phyloP scores from a whole-genome alignment of 2,797 vertebrate genomes.

The Esox lucius region DNA sequence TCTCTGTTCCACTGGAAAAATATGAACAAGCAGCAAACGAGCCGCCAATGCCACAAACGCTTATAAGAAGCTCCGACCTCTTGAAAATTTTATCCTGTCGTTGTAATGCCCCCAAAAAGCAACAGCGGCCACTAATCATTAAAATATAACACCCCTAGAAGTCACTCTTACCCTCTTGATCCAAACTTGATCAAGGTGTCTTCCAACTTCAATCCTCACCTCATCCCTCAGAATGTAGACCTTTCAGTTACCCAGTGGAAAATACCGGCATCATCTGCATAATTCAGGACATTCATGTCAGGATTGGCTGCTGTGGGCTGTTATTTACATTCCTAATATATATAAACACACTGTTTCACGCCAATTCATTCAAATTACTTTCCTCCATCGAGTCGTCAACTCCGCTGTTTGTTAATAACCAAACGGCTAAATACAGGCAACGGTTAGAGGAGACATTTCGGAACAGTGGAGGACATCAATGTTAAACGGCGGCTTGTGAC shows the following conservation, averaged over 20 bases:
- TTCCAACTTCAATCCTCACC: background rate
- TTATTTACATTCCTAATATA: conserved; percentile 43
- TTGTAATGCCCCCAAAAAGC: background rate
- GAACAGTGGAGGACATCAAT: background rate
- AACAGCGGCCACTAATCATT: background rate
- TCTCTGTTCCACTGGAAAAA: background rate
- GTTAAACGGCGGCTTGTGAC: background rate
- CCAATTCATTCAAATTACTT: conserved; percentile 21
- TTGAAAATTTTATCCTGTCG: background rate
- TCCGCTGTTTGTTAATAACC: background rate
- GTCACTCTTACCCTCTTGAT: background rate
- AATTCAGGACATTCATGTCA: conserved; percentile 35
- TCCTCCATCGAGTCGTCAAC: conserved; percentile 3
- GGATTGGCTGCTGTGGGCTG: conserved; percentile 37
- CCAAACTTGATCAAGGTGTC: background rate
- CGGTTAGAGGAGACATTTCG: background rate
- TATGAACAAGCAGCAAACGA: background rate
- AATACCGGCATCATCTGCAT: conserved; percentile 35
- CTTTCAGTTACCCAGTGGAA: background rate
- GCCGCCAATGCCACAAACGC: background rate
- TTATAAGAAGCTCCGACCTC: background rate
- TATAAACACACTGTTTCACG: conserved; percentile 27
- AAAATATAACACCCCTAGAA: background rate
- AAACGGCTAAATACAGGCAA: background rate
- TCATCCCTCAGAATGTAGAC: background rate